phyloP scores from a whole-genome alignment of 2,113 vertebrate species.

The Leucopsar rothschildi region DNA sequence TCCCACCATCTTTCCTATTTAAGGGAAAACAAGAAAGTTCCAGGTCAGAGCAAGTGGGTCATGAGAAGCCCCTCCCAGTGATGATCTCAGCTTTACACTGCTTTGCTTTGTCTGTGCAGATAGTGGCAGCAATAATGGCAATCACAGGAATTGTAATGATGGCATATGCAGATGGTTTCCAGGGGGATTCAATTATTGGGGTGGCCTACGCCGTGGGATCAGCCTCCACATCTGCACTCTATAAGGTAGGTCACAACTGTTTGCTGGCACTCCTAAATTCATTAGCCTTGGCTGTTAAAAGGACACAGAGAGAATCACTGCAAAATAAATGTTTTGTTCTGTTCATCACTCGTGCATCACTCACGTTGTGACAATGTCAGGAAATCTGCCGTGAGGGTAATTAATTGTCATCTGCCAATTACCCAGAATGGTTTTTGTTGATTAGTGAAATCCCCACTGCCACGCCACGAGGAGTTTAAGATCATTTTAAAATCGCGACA shows the following conservation, averaged over 20 bases:
- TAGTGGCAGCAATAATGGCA: conserved; percentile 98
- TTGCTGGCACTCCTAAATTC: neutral
- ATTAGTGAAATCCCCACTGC: neutral
- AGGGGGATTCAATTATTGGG: conserved; percentile 93
- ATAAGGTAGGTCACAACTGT: conserved; percentile 79
- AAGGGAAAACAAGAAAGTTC: neutral
- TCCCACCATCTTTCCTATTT: neutral
- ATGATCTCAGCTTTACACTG: neutral
- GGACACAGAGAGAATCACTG: neutral
- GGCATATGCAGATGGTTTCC: conserved; percentile 97
- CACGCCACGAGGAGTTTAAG: neutral
- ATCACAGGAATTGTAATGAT: conserved; percentile 99
- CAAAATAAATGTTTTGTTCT: neutral
- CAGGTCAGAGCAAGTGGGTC: neutral
- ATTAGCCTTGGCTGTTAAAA: neutral
- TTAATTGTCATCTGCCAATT: neutral
- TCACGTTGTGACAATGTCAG: neutral
- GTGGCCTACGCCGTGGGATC: conserved; percentile 96
- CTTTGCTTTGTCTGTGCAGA: conserved; percentile 76
- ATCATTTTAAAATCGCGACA: neutral
- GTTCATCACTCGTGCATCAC: neutral
- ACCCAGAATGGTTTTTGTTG: neutral
- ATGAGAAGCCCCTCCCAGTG: neutral
- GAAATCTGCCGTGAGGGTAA: neutral
- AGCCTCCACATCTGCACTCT: conserved; percentile 93